Evolutionary conservation across 2,888 invertebrate species (phyloP), one percentile per base, ranked within the genome.

Genomic region (Oxycera nigricornis): DNA sequence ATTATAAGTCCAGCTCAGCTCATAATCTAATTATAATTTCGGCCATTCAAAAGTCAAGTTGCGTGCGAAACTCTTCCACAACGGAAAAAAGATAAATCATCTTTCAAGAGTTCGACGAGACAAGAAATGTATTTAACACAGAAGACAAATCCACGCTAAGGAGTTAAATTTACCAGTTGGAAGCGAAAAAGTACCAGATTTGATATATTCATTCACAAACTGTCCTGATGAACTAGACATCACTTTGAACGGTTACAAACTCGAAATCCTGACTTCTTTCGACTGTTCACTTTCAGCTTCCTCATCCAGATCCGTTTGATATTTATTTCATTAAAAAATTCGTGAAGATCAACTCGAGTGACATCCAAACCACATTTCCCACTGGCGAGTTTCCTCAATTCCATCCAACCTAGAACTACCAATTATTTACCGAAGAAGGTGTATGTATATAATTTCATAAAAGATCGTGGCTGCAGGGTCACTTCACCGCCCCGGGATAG

Each of bases 11-110:
- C 83, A 82, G 83, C 83, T 82, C 80, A 70, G 80, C 76, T 80
- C 83, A 82, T 83, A 83, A 83, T 84, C 83, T 82, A 83, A 84
- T 84, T 83, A 83, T 83, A 83, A 83, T 84, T 82, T 81, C 73
- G 59, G 68, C 46, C 73, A 57, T 59, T 55, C 57, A 73, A 74
- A 74, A 74, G 67, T 30, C 68, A 74, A 67, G 73, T 75, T 67
- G 75, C 75, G 75, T 75, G 75, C 75, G 73, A 75, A 75, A 75
- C 75, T 75, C 73, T 67, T 68, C 57, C 61, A 67, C 11, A 55
- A 30, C 62, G 17, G 30, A 52, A 65, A 52, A 61, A 41, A 59
- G 57, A 24, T 30, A 62, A 72, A 72, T 57, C 73, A 73, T 65
- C 75, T 67, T 55, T 35, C 52, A 31, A 41, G 67, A 67, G 67